These are phyloP conservation scores for Bombyx huttoni DNA, from an alignment of 2,888 invertebrate genomes.

Conservation along the genomic window DNA sequence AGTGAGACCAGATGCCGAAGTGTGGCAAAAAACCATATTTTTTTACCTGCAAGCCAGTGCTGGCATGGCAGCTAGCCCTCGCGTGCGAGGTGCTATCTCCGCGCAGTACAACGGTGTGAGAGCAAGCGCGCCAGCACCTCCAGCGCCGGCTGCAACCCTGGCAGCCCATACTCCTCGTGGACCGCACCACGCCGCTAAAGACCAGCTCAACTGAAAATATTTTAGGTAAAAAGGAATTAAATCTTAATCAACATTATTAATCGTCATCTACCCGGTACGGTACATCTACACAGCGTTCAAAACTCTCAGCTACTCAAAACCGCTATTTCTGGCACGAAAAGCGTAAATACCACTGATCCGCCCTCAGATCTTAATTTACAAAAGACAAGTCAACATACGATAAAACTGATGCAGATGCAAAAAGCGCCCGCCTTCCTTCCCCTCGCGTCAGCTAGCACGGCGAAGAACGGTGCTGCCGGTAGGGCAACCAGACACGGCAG, in stretches of 20 bases:
- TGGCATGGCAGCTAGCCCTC: conserved; percentile 54
- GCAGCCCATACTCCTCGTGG: conserved; percentile 57
- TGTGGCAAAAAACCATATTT: background rate
- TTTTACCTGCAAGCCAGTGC: conserved; percentile 48
- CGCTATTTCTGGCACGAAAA: no score
- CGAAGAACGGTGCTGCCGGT: conserved; percentile 61
- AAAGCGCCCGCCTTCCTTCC: conserved; percentile 54
- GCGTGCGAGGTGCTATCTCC: conserved; percentile 54
- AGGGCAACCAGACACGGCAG: conserved; percentile 55
- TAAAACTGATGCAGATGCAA: conserved; percentile 49
- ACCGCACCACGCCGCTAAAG: conserved; percentile 57
- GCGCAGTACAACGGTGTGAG: conserved; percentile 57
- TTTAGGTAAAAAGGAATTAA: no score
- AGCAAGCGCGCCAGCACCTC: conserved; percentile 53
- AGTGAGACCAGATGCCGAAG: no score
- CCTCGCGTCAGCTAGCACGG: conserved; percentile 50
- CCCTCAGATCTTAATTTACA: no score
- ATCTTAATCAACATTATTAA: no score
- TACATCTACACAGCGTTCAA: no score
- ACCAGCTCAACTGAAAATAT: conserved; percentile 52
- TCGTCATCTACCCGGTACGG: no score
- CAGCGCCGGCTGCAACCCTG: conserved; percentile 54
- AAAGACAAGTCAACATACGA: no score
- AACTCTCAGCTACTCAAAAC: no score
- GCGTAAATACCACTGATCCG: no score